These are phyloP conservation scores for Drosophila sordidula DNA, from an alignment of 2,888 invertebrate genomes.

Conservation along the genomic window DNA sequence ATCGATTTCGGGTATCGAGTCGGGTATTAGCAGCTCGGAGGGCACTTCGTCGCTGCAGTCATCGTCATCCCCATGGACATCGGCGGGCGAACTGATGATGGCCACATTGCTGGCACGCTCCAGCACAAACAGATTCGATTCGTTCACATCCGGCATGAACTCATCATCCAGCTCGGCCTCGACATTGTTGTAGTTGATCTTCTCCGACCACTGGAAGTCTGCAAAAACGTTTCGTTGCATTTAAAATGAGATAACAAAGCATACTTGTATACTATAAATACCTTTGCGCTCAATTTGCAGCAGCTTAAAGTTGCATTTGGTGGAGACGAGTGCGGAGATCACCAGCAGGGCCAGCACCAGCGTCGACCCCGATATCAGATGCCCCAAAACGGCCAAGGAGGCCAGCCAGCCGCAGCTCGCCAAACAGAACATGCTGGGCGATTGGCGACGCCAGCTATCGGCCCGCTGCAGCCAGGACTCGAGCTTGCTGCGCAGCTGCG, in stretches of 20 bases:
- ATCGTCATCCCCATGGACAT: slow-evolving; percentile 76
- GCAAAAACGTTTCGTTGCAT: background rate
- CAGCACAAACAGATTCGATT: slow-evolving; percentile 81
- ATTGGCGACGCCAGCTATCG: slow-evolving; percentile 68
- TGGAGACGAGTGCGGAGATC: slow-evolving; percentile 77
- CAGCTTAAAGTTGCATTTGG: slow-evolving; percentile 82
- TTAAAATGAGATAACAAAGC: background rate
- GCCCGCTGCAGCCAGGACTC: slow-evolving; percentile 58
- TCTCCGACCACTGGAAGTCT: slow-evolving; percentile 76
- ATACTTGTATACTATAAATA: slow-evolving; percentile 33
- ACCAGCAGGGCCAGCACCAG: slow-evolving; percentile 79
- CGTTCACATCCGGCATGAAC: slow-evolving; percentile 84
- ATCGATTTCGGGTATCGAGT: slow-evolving; percentile 84
- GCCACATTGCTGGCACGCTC: slow-evolving; percentile 83
- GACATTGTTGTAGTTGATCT: slow-evolving; percentile 69
- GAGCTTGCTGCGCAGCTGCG: slow-evolving; percentile 71
- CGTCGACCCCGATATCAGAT: slow-evolving; percentile 82
- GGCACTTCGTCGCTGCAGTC: slow-evolving; percentile 84
- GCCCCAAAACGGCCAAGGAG: slow-evolving; percentile 80
- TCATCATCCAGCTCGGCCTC: slow-evolving; percentile 82
- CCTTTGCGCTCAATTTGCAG: slow-evolving; percentile 80
- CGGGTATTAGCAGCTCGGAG: slow-evolving; percentile 83
- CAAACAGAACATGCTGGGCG: slow-evolving; percentile 80
- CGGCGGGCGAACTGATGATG: slow-evolving; percentile 69
- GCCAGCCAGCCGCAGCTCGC: slow-evolving; percentile 67